Evolutionary conservation across 2,888 invertebrate species (phyloP), one percentile per base, ranked within the genome.

Genomic region (Harpagoxenus sublaevis): DNA sequence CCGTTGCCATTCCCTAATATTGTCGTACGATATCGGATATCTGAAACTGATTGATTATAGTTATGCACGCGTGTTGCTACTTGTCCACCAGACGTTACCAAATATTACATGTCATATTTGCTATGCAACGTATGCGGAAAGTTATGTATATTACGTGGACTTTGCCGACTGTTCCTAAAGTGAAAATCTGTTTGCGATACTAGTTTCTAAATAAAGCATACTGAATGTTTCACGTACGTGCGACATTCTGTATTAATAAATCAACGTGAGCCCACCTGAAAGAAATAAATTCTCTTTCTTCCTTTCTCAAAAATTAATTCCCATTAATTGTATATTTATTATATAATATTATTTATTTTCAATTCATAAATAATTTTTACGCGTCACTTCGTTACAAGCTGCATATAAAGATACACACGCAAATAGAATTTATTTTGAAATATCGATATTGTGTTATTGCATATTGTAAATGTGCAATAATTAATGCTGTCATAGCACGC

Each of bases 61-160:
- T 51, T 66, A 35, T 51, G 48, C 18, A 51, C 63, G n/a, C 12
- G n/a, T 18, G 23, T 60, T 42, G 18, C 18, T 73, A 73, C 39
- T 57, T 73, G 73, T 42, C 63, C 35, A 23, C 12, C 39, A 23
- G 51, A 65, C 18, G 66, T 18, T 65, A 39, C 35, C 66, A 66
- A 66, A 74, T 74, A 74, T 77, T 66, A 66, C 6, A 55, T 70
- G 42, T 55, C n/a, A 53, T 78, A 55, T 78, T 55, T 68, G 31
- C 48, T 35, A 10, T 75, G 63, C 28, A 55, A 15, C 42, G 15
- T 70, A 31, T 45, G 18, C n/a, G 15, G 42, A 53, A 77, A 77
- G 53, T 68, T 77, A 77, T 53, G 39, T 68, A 15, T 12, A 68
- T 53, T 42, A 53, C 18, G 65, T 28, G 51, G 53, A 68, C 55